These are phyloP conservation scores for Odocoileus virginianus DNA, from an alignment of 2,113 vertebrate species.

Conservation along the genomic window DNA sequence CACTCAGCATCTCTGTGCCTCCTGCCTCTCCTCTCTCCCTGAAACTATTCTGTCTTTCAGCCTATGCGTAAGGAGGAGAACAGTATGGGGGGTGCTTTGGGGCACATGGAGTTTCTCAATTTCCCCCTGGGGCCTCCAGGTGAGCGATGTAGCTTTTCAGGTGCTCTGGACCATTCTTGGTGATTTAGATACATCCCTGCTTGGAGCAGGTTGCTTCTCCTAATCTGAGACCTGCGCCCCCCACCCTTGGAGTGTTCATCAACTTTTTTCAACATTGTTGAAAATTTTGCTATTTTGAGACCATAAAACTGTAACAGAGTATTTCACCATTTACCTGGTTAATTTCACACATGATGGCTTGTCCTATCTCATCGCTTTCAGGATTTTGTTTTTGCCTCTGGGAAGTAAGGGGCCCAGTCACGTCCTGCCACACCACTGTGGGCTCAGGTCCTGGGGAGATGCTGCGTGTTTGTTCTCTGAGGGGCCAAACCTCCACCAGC, in stretches of 20 bases:
- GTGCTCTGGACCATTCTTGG: no score
- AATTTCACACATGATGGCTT: neutral
- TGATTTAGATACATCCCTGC: neutral
- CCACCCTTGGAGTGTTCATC: neutral
- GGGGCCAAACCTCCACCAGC: neutral
- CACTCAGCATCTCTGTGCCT: no score
- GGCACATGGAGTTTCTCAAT: fast-evolving
- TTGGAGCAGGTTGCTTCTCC: neutral
- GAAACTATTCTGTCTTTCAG: neutral
- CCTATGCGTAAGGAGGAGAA: neutral
- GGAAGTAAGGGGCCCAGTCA: neutral
- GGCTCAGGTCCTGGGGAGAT: neutral
- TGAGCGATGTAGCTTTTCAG: neutral
- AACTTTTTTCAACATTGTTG: neutral
- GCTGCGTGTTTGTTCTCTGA: fast-evolving
- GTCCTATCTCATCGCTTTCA: neutral
- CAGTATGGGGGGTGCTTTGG: no score
- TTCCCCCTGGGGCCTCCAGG: fast-evolving
- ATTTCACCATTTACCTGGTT: neutral
- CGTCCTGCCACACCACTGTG: no score
- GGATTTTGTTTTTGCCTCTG: neutral
- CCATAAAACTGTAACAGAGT: neutral
- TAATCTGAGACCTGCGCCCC: neutral
- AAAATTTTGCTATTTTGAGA: neutral
- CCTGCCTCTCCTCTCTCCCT: neutral